These are phyloP conservation scores for Myotis planiceps DNA, from an alignment of 2,797 vertebrate species.

Conservation along the genomic window DNA sequence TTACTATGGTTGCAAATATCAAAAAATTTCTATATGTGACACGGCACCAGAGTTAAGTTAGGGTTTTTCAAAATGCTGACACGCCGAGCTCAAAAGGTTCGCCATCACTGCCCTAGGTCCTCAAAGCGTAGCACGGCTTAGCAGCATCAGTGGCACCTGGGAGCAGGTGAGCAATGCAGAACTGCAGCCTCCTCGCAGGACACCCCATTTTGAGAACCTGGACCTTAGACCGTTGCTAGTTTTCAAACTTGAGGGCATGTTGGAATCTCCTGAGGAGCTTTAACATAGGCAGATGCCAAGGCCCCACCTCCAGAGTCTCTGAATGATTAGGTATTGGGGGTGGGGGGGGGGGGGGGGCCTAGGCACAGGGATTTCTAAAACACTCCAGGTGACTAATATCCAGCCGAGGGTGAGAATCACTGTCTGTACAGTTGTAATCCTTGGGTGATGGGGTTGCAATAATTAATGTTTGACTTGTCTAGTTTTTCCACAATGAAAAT, in stretches of 20 bases:
- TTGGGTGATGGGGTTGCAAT: neutral
- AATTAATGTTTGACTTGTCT: neutral
- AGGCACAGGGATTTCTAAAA: neutral
- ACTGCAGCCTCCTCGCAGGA: accelerated
- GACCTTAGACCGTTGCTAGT: neutral
- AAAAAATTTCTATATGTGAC: too few species aligned
- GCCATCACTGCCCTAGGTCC: neutral
- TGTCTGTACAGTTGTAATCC: neutral
- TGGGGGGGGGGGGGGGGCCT: neutral
- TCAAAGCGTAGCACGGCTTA: accelerated
- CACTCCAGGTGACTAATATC: neutral
- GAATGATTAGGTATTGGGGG: neutral
- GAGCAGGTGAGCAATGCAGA: neutral
- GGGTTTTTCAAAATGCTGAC: too few species aligned
- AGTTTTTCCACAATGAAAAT: neutral
- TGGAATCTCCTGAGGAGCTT: neutral
- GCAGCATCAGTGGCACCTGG: too few species aligned
- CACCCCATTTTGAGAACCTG: neutral
- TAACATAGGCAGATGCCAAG: neutral
- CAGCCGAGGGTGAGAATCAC: neutral
- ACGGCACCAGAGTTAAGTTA: too few species aligned
- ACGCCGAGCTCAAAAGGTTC: too few species aligned
- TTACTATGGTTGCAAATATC: too few species aligned
- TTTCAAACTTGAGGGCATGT: neutral
- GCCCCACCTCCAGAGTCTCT: neutral